Percentiles rank a stretch among this genome's conserved stretches.
These are phyloP conservation scores for Acrobasis consociella DNA, from an alignment of 2,888 invertebrate genomes.

Conservation along the genomic window DNA sequence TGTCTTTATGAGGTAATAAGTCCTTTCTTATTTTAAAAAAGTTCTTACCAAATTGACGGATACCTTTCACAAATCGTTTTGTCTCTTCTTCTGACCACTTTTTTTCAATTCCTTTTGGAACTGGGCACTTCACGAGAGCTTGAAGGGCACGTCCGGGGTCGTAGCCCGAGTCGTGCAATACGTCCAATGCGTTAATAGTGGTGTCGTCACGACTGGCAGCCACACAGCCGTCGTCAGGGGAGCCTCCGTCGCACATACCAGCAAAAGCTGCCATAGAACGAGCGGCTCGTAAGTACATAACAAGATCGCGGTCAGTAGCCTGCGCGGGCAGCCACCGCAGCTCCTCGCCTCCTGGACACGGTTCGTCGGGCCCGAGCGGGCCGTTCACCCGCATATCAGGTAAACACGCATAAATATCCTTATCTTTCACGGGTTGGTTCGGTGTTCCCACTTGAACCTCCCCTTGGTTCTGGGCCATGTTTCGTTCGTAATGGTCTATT, in stretches of 20 bases:
- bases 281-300: conserved; percentile 98
- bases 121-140: conserved; percentile 97
- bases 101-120: conserved; percentile 97
- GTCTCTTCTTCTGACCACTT: conserved; percentile 99
- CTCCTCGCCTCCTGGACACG: conserved; percentile 88
- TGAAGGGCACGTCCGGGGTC: conserved; percentile 98
- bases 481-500: conserved; percentile 61
- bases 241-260: conserved; percentile 99
- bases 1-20: conserved; percentile 97
- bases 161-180: conserved; percentile 97
- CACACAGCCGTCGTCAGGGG: conserved; percentile 97
- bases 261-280: conserved; percentile 99
- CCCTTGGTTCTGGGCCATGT: conserved; percentile 81
- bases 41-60: conserved; percentile 99
- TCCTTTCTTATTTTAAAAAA: conserved; percentile 99
- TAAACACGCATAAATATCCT: conserved; percentile 79
- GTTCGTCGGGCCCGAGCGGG: conserved; percentile 73
- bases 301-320: conserved; percentile 95
- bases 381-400: conserved; percentile 82
- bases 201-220: conserved; percentile 98
- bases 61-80: conserved; percentile 98
- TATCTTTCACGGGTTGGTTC: conserved; percentile 78
- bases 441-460: conserved; percentile 80
- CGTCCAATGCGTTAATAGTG: conserved; percentile 97
- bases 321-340: conserved; percentile 97